Base-by-base conservation (phyloP, 2,113 vertebrate genomes). In the Sapayoa aenigma region DNA sequence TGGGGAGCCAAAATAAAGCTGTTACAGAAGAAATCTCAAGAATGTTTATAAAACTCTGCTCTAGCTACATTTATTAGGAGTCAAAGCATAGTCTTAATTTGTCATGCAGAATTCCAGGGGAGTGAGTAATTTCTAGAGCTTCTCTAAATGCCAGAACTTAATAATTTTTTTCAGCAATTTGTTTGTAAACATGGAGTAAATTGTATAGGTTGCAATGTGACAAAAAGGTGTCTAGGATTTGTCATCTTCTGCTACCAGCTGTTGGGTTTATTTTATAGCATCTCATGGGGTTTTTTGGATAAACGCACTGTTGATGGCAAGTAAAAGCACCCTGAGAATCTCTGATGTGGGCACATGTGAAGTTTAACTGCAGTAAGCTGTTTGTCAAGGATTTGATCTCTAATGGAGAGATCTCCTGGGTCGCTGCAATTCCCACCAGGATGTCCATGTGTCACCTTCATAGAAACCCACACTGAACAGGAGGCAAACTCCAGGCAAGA, bases 1-100 rank as follows among this genome's bases (percentile, higher is more conserved):
- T 96, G 87, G 82, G 95, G 81, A 97, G 97, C 97, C 97, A 98
- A 98, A 98, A 98, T 97, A 97, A 98, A 98, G 96, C 97, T 96
- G 96, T 95, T 97, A 78, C 79, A 96, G 96, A 95, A 97, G 97
- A 98, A 97, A 97, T 98, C 96, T 97, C 93, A 97, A 97, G 97
- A 98, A 98, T 97, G 97, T 97, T 97, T 98, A 97, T 96, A 95
- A 98, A 98, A 98, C 96, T 94, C 87, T 79, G 87, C 91, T 97
- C 78, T 80, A 96, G 95, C 90, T 97, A 95, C 96, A 97, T 98
- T 98, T 98, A 97, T 97, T 97, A 97, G 89, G 92, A 96, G 92
- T 84, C 27, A 75, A 97, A 97, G 84, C 75, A 56, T 72, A 96
- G 88, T 77, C 89, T 94, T 97, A 96, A 98, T 98, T 97, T 97